Evolutionary conservation across 2,113 vertebrate genomes (phyloP).

Genomic region (Mobula hypostoma): DNA sequence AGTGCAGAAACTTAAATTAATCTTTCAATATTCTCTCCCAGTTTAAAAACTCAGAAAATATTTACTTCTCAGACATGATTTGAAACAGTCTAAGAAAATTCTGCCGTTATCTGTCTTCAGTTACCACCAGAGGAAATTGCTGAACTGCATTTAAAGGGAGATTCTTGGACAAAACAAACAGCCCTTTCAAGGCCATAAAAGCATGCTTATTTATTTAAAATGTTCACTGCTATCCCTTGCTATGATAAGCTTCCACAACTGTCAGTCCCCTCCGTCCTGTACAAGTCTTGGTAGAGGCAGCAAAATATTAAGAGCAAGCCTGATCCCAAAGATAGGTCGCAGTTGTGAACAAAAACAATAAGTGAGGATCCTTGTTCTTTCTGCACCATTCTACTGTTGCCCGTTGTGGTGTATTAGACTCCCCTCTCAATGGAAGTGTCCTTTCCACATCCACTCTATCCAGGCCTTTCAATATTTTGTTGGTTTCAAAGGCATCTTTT

Average conservation of each 20-base stretch:
- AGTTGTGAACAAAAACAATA: not conserved
- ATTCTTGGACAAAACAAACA: not conserved
- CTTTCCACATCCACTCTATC: too few relatives aligned
- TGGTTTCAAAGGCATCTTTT: too few relatives aligned
- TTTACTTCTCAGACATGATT: not conserved
- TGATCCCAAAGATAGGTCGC: not conserved
- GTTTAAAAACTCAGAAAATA: not conserved
- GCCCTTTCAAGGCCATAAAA: not conserved
- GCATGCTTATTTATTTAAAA: not conserved
- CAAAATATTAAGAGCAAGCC: not conserved
- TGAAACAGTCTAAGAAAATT: not conserved
- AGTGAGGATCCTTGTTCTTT: not conserved
- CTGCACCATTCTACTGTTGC: not conserved
- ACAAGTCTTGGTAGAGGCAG: not conserved
- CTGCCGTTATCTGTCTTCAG: not conserved
- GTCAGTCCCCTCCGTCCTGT: not conserved
- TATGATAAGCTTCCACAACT: not conserved
- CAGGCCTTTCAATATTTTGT: too few relatives aligned
- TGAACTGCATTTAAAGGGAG: not conserved
- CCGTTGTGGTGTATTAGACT: not conserved
- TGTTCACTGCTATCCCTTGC: not conserved
- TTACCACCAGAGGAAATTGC: not conserved
- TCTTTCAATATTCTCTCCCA: conserved; percentile 22
- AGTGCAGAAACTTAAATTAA: not conserved
- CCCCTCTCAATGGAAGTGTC: too few relatives aligned